Conservation (phyloP, 2,113 vertebrate genomes). For the Planiliza haematocheilus region DNA sequence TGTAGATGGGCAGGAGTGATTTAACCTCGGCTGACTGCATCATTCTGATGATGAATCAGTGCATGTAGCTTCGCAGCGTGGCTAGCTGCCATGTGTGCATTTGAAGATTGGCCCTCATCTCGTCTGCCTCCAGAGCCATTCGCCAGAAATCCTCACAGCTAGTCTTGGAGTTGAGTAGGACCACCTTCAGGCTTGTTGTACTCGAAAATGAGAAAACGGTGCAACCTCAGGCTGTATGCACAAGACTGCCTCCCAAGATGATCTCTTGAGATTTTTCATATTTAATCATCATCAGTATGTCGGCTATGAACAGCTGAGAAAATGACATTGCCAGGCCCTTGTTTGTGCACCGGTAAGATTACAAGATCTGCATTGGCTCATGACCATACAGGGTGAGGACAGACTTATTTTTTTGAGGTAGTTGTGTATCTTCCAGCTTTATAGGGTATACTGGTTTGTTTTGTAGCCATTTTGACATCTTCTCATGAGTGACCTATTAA, state of each 20-base stretch:
- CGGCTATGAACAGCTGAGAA: slow-evolving; percentile 1
- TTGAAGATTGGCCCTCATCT: slow-evolving; percentile 38
- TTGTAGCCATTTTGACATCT: background rate
- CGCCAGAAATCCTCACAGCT: slow-evolving; percentile 30
- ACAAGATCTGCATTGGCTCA: background rate
- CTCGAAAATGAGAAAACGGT: background rate
- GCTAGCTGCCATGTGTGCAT: slow-evolving; percentile 62
- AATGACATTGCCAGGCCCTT: background rate
- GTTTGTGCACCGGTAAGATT: background rate
- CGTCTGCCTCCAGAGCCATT: slow-evolving; percentile 19
- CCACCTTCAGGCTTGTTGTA: background rate
- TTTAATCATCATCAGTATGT: slow-evolving; percentile 18
- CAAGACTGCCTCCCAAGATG: slow-evolving; percentile 18
- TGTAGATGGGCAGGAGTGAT: slow-evolving; percentile 23
- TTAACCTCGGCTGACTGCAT: slow-evolving; percentile 49
- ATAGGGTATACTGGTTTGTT: too few species aligned
- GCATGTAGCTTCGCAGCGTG: slow-evolving; percentile 17
- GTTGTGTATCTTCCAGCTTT: too few species aligned
- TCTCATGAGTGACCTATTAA: background rate
- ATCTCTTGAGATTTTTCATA: slow-evolving; percentile 26
- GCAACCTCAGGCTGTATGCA: slow-evolving; percentile 22
- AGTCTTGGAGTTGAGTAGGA: slow-evolving; percentile 6
- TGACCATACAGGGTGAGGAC: background rate
- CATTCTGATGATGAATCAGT: slow-evolving; percentile 33
- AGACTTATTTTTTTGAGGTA: too few species aligned